Evolutionary conservation across 1,140 invertebrate species (phyloP).

Genomic region (Artemia franciscana): DNA sequence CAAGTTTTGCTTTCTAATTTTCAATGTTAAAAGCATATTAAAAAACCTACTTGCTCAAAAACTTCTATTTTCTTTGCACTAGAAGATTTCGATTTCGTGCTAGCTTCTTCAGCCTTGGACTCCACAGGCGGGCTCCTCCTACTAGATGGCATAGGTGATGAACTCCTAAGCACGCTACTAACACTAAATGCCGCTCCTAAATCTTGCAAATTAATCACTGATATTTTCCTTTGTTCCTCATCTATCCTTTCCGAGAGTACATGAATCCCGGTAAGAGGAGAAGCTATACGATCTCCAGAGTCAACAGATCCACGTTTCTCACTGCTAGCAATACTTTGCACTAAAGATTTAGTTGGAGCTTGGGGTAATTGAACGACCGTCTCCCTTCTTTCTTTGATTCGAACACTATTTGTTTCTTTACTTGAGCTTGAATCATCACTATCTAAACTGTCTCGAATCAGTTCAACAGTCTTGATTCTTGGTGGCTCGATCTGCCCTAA

Average conservation of each 20-base stretch:
- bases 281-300: background rate
- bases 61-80: background rate
- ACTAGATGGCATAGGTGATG: background rate
- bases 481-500: background rate
- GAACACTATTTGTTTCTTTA: background rate
- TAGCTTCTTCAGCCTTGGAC: constrained; percentile 4
- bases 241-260: constrained; percentile 9
- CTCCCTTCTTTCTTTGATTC: background rate
- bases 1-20: no score
- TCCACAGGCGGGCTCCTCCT: background rate
- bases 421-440: background rate
- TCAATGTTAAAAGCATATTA: no score
- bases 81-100: background rate
- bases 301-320: background rate
- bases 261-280: constrained; percentile 1
- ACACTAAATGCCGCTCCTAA: constrained; percentile 15
- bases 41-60: background rate
- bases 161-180: constrained; percentile 3
- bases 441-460: background rate
- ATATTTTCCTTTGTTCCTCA: constrained; percentile 14
- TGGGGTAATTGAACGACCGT: background rate
- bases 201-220: constrained; percentile 16
- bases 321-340: background rate
- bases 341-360: background rate
- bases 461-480: background rate